Evolutionary conservation across 1,140 invertebrate genomes (phyloP).

Genomic region (Hypothenemus hampei): DNA sequence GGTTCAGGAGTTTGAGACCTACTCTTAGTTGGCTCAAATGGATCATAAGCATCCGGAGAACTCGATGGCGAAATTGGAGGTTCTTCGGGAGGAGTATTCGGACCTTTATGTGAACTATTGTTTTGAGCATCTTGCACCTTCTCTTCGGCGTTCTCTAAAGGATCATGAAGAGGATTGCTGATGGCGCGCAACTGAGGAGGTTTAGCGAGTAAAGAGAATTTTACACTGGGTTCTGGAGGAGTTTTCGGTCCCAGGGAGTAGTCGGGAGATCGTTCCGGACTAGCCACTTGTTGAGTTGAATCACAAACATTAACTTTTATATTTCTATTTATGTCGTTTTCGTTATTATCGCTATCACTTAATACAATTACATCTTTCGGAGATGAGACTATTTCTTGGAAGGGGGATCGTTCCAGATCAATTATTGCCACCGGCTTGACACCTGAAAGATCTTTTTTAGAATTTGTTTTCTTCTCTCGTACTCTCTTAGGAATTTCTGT

Average conservation of each 20-base stretch:
- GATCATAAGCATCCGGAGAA: conserved; percentile 76
- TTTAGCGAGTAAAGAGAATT: conserved; percentile 61
- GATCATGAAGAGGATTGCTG: conserved; percentile 59
- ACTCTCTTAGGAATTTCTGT: conserved; percentile 51
- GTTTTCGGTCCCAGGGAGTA: conserved; percentile 61
- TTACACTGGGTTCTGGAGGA: conserved; percentile 67
- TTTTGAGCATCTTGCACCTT: conserved; percentile 48
- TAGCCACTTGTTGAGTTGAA: conserved; percentile 39
- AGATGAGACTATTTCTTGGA: conserved; percentile 71
- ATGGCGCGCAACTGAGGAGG: conserved; percentile 54
- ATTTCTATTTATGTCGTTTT: conserved; percentile 39
- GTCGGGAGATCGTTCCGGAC: conserved; percentile 36
- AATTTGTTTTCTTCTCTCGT: conserved; percentile 36
- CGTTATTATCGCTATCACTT: conserved; percentile 71
- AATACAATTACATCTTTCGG: conserved; percentile 75
- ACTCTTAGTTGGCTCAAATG: conserved; percentile 81
- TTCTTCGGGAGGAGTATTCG: conserved; percentile 61
- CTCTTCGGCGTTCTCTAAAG: conserved; percentile 45
- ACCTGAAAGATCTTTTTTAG: conserved; percentile 46
- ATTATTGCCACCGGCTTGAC: conserved; percentile 77
- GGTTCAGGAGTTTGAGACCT: conserved; percentile 54
- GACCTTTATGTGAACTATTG: conserved; percentile 48
- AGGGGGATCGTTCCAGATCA: conserved; percentile 76
- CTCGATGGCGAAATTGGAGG: conserved; percentile 58
- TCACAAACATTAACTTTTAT: conserved; percentile 32